phyloP scores from a whole-genome alignment of 2,113 vertebrate species.

The Vicugna pacos region DNA sequence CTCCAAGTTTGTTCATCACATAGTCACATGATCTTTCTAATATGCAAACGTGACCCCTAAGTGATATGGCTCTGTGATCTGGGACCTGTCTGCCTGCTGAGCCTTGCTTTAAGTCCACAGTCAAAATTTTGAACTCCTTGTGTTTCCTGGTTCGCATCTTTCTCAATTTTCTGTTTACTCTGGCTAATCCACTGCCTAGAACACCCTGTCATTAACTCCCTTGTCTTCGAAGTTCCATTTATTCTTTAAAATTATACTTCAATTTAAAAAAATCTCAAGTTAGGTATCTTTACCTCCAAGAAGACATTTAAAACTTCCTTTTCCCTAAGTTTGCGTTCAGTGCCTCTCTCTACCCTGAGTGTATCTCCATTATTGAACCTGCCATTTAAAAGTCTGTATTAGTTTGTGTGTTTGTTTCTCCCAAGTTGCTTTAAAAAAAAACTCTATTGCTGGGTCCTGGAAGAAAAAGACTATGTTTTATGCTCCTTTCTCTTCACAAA shows the following conservation, averaged over 20 bases:
- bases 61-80: neutral
- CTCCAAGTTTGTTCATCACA: neutral
- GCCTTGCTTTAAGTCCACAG: neutral
- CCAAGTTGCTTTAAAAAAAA: neutral
- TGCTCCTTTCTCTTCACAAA: neutral
- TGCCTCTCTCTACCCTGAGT: neutral
- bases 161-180: neutral
- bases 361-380: neutral
- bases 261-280: neutral
- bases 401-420: neutral
- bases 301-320: neutral
- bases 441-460: neutral
- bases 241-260: neutral
- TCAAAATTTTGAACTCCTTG: neutral
- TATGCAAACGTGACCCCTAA: neutral
- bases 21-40: neutral
- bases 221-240: neutral
- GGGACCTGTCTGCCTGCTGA: neutral
- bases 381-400: neutral
- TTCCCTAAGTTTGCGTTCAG: neutral
- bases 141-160: neutral
- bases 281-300: neutral
- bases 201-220: neutral
- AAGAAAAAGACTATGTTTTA: neutral
- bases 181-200: neutral